Base-by-base conservation (phyloP, 2,113 vertebrate genomes). In the Cephalopterus ornatus region DNA sequence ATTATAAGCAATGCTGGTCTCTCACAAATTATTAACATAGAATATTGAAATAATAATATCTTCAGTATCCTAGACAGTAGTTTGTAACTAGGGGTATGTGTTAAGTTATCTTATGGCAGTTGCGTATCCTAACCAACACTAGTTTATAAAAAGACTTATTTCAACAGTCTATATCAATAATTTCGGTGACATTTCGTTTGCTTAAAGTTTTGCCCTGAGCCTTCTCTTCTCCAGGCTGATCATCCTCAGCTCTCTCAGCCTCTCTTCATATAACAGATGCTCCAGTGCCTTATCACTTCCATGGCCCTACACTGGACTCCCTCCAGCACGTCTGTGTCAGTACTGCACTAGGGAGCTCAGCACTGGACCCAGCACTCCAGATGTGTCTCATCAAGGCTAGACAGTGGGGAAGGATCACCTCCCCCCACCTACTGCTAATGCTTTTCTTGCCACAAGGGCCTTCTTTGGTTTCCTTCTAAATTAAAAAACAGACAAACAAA, bases 401-500 rank as follows among this genome's bases (percentile, higher is more conserved):
- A 24, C 5, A 62, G 65, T 33, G 5, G 8, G 11, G n/a, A 58
- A 67, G 44, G 59, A 67, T 67, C 35, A 39, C 3, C 12, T 28
- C 37, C 9, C 15, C 61, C 15, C 9, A 2, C 13, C 32, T 77
- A 41, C 32, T 74, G 32, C 6, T 56, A 65, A 4, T 1, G 2
- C 2, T 56, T 3, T 59, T 88, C 44, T 66, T 66, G 22, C 11
- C 9, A 1, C 2, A 0, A 46, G 6, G 4, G 5, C 9, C 8
- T 6, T 14, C 37, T 8, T 59, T 72, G 19, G 5, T 67, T 92
- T 85, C 24, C 13, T 71, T 72, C 18, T 87, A 70, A 68, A 33
- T 44, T 49, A 10, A 71, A 58, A 65, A 46, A 39, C 1, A 67
- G 41, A 37, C 15, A 49, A 49, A 1, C 8, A 55, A 75, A 8